Base-by-base conservation (phyloP, 2,888 invertebrate species). In the Tachina fera region DNA sequence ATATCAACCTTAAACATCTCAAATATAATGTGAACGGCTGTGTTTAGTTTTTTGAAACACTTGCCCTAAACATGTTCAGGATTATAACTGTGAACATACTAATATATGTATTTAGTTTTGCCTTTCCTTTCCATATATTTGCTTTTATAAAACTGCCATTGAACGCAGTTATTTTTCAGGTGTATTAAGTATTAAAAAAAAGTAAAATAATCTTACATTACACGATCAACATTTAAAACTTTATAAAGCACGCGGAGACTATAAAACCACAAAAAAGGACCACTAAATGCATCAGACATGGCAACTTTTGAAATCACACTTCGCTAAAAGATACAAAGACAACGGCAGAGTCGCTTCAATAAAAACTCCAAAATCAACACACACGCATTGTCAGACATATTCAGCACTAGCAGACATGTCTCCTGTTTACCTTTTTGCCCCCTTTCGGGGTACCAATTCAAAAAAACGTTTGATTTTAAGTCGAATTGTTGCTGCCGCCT, bases 191-290 rank as follows among this genome's bases (percentile, higher is more conserved):
- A 53, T 9, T 6, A 63, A n/a, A 78, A 61, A 53, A 31, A 53
- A 41, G 43, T 16, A 49, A 67, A 47, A 60, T 39, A 49, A 74
- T 61, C 83, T 72, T 76, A 79, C 61, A 83, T 86, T 86, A 86
- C 86, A 86, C 79, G 86, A 86, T 86, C 79, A 67, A 81, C 72
- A 72, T 81, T 76, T 71, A 10, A 58, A 61, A 65, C 75, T 75
- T 79, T 77, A 67, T 70, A 78, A 74, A 63, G 61, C 83, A 83
- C 83, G 83, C 78, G 71, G 53, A 76, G 79, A 80, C 83, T 72
- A 83, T 83, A 80, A 86, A 86, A 79, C 68, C 61, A 76, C 75
- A 86, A 79, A 74, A 83, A 78, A 78, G 72, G 81, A 81, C 67
- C 67, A 74, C 47, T 71, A 83, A 83, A 83, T 60, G 58, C 65